Evolutionary conservation across 2,113 vertebrate genomes (phyloP), one percentile per base, ranked within the genome.

Genomic region (Mus spicilegus): DNA sequence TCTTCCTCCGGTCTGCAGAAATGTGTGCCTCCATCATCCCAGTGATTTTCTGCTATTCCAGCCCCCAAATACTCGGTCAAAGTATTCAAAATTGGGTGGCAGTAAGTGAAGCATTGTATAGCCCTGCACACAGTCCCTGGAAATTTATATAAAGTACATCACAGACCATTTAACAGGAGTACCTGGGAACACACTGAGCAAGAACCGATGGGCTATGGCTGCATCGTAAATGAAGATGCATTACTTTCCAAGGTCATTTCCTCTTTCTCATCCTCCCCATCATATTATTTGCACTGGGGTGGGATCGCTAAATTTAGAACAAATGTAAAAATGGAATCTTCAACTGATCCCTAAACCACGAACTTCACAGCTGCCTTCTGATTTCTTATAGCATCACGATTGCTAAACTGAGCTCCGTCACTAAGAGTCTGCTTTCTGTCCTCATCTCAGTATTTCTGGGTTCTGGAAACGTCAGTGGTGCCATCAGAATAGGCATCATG

Each of bases 281-380:
- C 22, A 30, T 73, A 63, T 61, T 72, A 61, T 24, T 81, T 86
- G 26, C 81, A 46, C 6, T 3, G 36, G 26, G 1, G 5, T 73
- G 80, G 94, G 69, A 28, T 87, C 61, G 86, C 33, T 36, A 72
- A 72, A 61, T 84, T 76, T 72, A 87, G 49, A 90, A 67, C 69
- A 58, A 87, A 67, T 63, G 13, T 42, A 85, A 94, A 88, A 95
- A 51, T 30, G 13, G 65, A 75, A 26, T 61, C 36, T 92, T 95
- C 10, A 72, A 58, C 75, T 72, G 46, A 78, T 42, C 33, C 73
- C 72, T 36, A 67, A 88, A 81, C 10, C 30, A 90, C 2, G 22
- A 22, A 39, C 33, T 89, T 46, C 11, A 7, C 8, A 65, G 10
- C 70, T 58, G 5, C 70, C 42, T 88, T 81, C 56, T 33, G 76